Percentiles rank a stretch among this genome's conserved stretches.
Conservation (phyloP, 2,113 vertebrate species). For the Stercorarius parasiticus region DNA sequence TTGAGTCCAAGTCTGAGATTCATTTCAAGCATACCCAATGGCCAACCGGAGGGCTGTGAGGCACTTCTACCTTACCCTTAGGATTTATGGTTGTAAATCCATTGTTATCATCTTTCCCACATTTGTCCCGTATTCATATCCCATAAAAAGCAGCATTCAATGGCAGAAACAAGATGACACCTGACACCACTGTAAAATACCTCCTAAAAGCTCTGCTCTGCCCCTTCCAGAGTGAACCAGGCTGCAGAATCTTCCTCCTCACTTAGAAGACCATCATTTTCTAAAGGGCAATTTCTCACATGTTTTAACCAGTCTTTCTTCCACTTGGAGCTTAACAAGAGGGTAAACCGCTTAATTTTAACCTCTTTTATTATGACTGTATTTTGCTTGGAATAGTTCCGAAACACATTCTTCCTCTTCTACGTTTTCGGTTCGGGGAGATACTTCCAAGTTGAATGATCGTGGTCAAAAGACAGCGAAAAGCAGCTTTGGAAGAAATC, state of each 20-base stretch:
- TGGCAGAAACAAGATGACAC: neutral
- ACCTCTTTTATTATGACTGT: neutral
- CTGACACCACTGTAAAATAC: neutral
- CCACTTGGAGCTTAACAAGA: neutral
- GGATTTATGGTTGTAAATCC: neutral
- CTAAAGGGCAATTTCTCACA: neutral
- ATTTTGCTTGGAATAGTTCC: neutral
- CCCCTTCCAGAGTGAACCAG: neutral
- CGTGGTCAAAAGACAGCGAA: neutral
- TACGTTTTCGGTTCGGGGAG: neutral
- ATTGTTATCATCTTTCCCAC: neutral
- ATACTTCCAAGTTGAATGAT: neutral
- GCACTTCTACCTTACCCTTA: neutral
- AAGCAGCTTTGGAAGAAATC: neutral
- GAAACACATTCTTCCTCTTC: neutral
- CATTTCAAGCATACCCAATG: neutral
- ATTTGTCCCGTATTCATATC: neutral
- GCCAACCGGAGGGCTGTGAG: neutral
- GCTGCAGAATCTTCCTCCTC: neutral
- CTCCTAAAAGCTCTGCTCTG: neutral
- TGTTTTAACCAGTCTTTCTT: neutral
- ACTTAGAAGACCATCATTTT: neutral
- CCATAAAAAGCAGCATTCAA: neutral
- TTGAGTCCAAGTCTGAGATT: neutral
- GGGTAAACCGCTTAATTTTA: neutral